These are phyloP conservation scores for Unio delphinus DNA, from an alignment of 2,888 invertebrate species.

Conservation along the genomic window DNA sequence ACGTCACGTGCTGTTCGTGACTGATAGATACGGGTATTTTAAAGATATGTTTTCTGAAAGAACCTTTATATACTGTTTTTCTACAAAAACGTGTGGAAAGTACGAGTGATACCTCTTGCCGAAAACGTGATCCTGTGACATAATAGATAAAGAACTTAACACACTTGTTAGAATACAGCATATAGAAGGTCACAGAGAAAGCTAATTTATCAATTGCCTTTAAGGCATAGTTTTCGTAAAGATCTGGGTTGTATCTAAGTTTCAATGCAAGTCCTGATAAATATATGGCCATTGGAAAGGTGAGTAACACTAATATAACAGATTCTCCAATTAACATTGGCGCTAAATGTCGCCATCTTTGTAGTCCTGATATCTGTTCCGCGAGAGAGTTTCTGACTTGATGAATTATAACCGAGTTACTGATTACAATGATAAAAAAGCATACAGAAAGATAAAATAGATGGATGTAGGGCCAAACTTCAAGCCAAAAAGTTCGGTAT, in stretches of 20 bases:
- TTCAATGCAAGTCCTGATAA: conserved; percentile 31
- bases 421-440: conserved; percentile 43
- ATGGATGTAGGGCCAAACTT: conserved; percentile 54
- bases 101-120: conserved; percentile 33
- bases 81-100: conserved; percentile 7
- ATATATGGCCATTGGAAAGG: conserved; percentile 52
- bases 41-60: background rate
- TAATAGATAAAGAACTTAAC: conserved; percentile 55
- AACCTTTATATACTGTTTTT: background rate
- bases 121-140: conserved; percentile 46
- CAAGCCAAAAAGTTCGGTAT: conserved; percentile 39
- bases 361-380: conserved; percentile 16
- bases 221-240: conserved; percentile 32
- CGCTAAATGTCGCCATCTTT: conserved; percentile 40
- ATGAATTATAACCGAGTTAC: conserved; percentile 47
- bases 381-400: conserved; percentile 38
- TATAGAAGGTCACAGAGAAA: conserved; percentile 54
- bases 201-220: conserved; percentile 34
- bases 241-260: conserved; percentile 28
- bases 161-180: conserved; percentile 56
- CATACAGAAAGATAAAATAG: conserved; percentile 37
- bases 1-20: too few relatives aligned
- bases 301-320: conserved; percentile 42
- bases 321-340: conserved; percentile 56
- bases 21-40: background rate